Evolutionary conservation across 92 coral and sea anemone species (phyloP), one percentile per base, ranked within the genome.

Genomic region (Anthopleura xanthogrammica): DNA sequence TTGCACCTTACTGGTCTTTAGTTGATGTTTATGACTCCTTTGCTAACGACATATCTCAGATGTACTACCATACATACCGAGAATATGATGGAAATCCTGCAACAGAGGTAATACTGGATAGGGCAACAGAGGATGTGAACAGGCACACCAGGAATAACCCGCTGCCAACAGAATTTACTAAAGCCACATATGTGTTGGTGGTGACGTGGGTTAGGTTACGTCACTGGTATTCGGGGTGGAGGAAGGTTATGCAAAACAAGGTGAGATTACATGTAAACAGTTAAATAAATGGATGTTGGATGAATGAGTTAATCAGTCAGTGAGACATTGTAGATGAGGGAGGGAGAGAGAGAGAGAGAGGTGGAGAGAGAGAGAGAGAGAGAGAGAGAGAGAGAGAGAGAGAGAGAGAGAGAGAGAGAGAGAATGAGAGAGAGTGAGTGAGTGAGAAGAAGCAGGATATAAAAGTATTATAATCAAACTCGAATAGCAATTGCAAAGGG

Each of bases 1-100:
- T 90, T 0, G 90, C 92, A 11, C 90, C 92, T 23, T 90, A 82
- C 41, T 90, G 92, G 92, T 82, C 89, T 7, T 42, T 74, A 16
- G 54, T 42, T 1, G 86, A 79, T 77, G 46, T 41, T 20, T 39
- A 3, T 39, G 68, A 57, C 54, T 48, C 84, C 52, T 85, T 85
- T 60, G 40, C 16, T n/a, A 60, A 72, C 1, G 79, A 71, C 16
- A 60, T 57, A n/a, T 90, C 92, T 13, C 79, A 83, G 56, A 81
- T 90, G 24, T 90, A 82, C 77, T 90, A 86, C 66, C 87, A 80
- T 16, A 39, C 75, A 1, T 86, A 90, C 65, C 20, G 52, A 16
- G 52, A 72, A 46, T 39, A 73, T 68, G 78, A 58, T 8, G 85
- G 82, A 43, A 56, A 65, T 11, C 54, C 13, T 24, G 57, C 62